These are phyloP conservation scores for Andrena minutula DNA, from an alignment of 2,888 invertebrate genomes.

Conservation along the genomic window DNA sequence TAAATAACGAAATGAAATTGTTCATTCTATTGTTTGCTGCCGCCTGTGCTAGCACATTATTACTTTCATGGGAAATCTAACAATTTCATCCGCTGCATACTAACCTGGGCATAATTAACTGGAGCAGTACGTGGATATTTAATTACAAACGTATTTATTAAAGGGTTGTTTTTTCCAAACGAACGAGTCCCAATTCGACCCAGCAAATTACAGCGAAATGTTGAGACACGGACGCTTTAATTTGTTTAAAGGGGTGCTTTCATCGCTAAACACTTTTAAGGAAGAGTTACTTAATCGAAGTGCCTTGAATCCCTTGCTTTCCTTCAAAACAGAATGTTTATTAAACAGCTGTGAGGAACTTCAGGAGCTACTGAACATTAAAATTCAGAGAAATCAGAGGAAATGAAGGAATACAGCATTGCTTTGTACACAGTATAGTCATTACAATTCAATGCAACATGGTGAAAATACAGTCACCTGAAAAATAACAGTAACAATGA, in stretches of 20 bases:
- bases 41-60: too few relatives aligned
- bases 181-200: slow-evolving; percentile 4
- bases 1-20: too few relatives aligned
- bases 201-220: background rate
- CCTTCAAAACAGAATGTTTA: background rate
- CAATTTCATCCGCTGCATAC: too few relatives aligned
- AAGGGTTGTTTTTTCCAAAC: background rate
- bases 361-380: background rate
- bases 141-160: slow-evolving; percentile 10
- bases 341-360: background rate
- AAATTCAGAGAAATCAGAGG: background rate
- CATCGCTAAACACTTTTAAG: background rate
- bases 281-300: background rate
- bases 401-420: too few relatives aligned
- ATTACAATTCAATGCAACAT: background rate
- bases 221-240: background rate
- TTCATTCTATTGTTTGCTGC: too few relatives aligned
- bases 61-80: too few relatives aligned
- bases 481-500: too few relatives aligned
- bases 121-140: background rate
- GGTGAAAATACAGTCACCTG: too few relatives aligned
- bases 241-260: background rate
- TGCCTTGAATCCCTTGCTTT: background rate
- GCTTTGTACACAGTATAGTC: too few relatives aligned
- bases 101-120: too few relatives aligned